phyloP scores from a whole-genome alignment of 2,888 invertebrate species.

The Trachelus troglodyta region DNA sequence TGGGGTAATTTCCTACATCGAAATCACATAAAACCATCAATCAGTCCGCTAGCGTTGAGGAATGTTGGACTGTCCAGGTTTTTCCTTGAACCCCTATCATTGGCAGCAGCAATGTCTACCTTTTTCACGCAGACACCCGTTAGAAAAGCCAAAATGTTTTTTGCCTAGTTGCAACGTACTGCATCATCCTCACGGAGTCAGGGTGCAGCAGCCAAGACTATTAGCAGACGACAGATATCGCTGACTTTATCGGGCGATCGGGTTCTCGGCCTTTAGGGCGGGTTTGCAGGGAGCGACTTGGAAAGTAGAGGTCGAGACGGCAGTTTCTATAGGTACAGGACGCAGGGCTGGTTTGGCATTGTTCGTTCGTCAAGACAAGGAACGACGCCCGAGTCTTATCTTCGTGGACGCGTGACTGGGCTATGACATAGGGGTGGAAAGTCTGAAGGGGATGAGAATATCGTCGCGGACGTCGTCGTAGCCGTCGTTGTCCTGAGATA shows the following conservation, averaged over 20 bases:
- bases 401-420: conserved; percentile 51
- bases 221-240: conserved; percentile 42
- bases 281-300: conserved; percentile 9
- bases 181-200: conserved; percentile 4
- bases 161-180: too few species aligned
- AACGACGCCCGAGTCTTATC: conserved; percentile 49
- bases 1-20: too few species aligned
- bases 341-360: conserved; percentile 28
- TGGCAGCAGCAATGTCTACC: too few species aligned
- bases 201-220: conserved; percentile 28
- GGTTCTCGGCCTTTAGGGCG: conserved; percentile 28
- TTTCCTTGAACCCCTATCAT: too few species aligned
- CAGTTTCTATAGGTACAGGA: not conserved
- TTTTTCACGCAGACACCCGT: too few species aligned
- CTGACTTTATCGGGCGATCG: conserved; percentile 22
- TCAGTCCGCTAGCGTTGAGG: too few species aligned
- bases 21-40: too few species aligned
- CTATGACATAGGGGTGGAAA: conserved; percentile 27
- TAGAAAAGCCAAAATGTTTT: too few species aligned
- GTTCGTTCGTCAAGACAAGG: conserved; percentile 37
- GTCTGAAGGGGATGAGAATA: conserved; percentile 20
- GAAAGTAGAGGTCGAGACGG: not conserved
- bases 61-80: too few species aligned
- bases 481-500: conserved; percentile 39
- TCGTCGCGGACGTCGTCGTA: not conserved